Evolutionary conservation across 2,113 vertebrate species (phyloP).

Genomic region (Myiagra hebetior): DNA sequence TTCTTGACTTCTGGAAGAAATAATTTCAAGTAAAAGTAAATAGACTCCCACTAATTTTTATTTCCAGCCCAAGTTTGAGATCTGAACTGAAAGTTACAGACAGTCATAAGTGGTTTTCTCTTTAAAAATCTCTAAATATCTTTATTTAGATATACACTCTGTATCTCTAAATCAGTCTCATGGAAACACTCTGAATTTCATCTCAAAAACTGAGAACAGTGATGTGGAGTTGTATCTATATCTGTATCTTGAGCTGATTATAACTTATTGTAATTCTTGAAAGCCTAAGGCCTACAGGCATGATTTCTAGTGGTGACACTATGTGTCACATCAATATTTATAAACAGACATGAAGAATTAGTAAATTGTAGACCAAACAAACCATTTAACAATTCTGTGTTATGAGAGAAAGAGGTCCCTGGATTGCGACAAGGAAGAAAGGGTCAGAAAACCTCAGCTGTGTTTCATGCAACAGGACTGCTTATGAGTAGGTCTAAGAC

Average conservation of each 20-base stretch:
- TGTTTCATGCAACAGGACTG: background rate
- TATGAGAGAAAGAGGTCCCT: background rate
- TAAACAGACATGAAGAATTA: background rate
- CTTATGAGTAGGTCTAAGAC: background rate
- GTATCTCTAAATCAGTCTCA: background rate
- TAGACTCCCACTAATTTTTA: background rate
- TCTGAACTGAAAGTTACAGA: background rate
- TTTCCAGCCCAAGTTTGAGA: background rate
- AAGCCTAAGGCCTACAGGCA: background rate
- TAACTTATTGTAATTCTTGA: background rate
- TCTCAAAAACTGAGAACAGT: background rate
- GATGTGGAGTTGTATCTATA: background rate
- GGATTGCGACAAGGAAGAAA: background rate
- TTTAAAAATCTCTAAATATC: background rate
- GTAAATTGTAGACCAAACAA: background rate
- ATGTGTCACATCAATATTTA: background rate
- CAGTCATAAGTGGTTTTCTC: background rate
- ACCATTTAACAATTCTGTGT: background rate
- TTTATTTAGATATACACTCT: background rate
- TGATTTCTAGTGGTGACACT: background rate
- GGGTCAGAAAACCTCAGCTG: background rate
- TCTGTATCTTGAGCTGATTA: background rate
- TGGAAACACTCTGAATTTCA: background rate
- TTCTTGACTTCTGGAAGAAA: background rate
- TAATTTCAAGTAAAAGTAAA: background rate